phyloP scores from a whole-genome alignment of 2,888 invertebrate species.

The Pedicia rivosa region DNA sequence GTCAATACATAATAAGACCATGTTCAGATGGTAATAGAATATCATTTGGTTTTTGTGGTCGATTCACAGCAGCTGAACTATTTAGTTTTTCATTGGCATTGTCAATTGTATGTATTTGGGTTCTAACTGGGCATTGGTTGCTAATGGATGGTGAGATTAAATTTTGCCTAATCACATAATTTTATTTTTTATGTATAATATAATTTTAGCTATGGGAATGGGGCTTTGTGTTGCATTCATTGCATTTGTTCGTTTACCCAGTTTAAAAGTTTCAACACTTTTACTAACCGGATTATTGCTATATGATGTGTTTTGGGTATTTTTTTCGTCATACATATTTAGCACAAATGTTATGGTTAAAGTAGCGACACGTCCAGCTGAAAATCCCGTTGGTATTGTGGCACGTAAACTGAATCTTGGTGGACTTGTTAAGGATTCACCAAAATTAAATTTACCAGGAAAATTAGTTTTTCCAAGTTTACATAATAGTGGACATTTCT shows the following conservation, averaged over 20 bases:
- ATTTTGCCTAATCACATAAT: not conserved
- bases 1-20: conserved; percentile 82
- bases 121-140: conserved; percentile 94
- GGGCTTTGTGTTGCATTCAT: conserved; percentile 96
- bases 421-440: conserved; percentile 79
- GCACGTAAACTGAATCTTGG: conserved; percentile 85
- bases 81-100: conserved; percentile 84
- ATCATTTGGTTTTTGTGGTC: conserved; percentile 80
- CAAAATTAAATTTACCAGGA: conserved; percentile 89
- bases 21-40: conserved; percentile 74
- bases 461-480: conserved; percentile 95
- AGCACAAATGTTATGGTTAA: conserved; percentile 99
- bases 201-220: conserved; percentile 88
- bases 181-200: not conserved
- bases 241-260: conserved; percentile 88
- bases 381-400: conserved; percentile 85
- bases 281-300: conserved; percentile 83
- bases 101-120: conserved; percentile 92
- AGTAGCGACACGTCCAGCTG: conserved; percentile 70
- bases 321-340: conserved; percentile 96
- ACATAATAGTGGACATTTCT: conserved; percentile 92
- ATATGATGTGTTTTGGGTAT: conserved; percentile 98
- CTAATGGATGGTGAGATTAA: conserved; percentile 72
- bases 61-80: conserved; percentile 88
- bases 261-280: conserved; percentile 88